phyloP scores from a whole-genome alignment of 2,113 vertebrate species.

The Chloropsis cyanopogon region DNA sequence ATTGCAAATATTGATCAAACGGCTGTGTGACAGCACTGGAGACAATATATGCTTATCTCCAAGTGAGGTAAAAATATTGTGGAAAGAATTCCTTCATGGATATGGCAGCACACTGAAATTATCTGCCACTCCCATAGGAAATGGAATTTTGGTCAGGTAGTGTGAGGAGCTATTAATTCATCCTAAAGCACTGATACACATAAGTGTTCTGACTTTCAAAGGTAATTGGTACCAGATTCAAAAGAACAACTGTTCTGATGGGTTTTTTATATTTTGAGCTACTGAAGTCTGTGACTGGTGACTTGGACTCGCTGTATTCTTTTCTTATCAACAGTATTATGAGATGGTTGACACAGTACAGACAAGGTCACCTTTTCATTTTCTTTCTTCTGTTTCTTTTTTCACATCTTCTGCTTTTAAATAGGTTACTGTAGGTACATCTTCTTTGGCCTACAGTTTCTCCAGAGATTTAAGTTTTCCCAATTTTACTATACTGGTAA shows the following conservation, averaged over 20 bases:
- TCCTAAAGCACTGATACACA: neutral
- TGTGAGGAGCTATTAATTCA: neutral
- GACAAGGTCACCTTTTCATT: slow-evolving; percentile 54
- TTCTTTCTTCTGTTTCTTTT: neutral
- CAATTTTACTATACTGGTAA: neutral
- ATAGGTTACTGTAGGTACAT: neutral
- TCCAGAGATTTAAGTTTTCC: slow-evolving; percentile 1
- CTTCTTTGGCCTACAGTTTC: neutral
- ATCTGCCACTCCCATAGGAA: neutral
- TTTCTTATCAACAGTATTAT: neutral
- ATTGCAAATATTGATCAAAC: slow-evolving; percentile 22
- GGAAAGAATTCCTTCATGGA: neutral
- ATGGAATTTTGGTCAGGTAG: neutral
- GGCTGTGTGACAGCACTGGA: neutral
- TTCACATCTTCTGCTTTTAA: slow-evolving; percentile 6
- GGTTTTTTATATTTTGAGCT: neutral
- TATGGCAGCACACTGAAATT: neutral
- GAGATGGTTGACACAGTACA: neutral
- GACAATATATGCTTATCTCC: slow-evolving; percentile 11
- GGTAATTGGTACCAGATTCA: slow-evolving; percentile 21
- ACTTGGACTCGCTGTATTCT: neutral
- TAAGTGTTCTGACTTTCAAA: slow-evolving; percentile 46
- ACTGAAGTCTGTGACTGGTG: neutral
- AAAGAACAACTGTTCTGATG: slow-evolving; percentile 2
- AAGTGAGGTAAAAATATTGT: slow-evolving; percentile 5